Base-by-base conservation (phyloP, 1,140 invertebrate species). In the Cecropterus lyciades region DNA sequence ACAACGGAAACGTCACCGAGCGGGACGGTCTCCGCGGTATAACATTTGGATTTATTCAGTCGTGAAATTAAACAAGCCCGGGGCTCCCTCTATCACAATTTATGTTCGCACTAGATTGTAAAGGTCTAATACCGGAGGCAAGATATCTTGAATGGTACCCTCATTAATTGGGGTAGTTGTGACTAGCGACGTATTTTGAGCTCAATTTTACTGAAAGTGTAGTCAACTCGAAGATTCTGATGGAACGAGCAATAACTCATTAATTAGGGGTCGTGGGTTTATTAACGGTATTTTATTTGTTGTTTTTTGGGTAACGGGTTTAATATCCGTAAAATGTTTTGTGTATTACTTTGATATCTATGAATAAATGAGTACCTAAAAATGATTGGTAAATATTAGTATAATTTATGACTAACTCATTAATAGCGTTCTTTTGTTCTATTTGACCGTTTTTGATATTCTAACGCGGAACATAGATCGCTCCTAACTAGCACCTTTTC, bases 21-120 rank as follows among this genome's bases (percentile, higher is more conserved):
- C 59, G 52, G 72, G 67, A 60, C 73, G 74, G 69, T 73, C 77
- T 75, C 79, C 69, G 67, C 73, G 75, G 78, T 78, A 87, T 85
- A 87, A 84, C 87, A 89, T 89, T 89, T 79, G 85, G 83, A 91
- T 85, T 89, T 91, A 89, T 89, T 89, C 85, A 89, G 80, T 82
- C 87, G 87, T 91, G 88, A 91, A 91, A 91, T 91, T 91, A 89
- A 87, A 87, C 87, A 87, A 86, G 82, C 77, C 81, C 79, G 63
- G 53, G 70, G 77, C 81, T 65, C 75, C 73, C 79, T 79, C 82
- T 85, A 87, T 91, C 80, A 87, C 83, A 89, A 86, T 91, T 89
- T 86, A 91, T 85, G 85, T 87, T 87, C 82, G 72, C 84, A 88
- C 85, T 88, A 87, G 80, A 83, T 84, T 84, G 78, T 82, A 79